Base-by-base conservation (phyloP, 2,113 vertebrate species). In the Myodes glareolus region DNA sequence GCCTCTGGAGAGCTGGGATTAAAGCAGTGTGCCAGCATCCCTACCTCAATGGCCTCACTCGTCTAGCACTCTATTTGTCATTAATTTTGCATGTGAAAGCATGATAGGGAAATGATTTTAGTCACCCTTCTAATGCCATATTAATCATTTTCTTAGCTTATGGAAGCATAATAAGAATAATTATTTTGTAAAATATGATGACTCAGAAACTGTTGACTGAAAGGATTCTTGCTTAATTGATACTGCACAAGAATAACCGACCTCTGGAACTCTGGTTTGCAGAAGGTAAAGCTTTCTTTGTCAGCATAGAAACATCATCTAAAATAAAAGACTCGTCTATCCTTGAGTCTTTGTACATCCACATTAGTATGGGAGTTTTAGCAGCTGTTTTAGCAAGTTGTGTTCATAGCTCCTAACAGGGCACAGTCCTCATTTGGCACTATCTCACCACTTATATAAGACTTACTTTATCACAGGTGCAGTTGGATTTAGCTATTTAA, bases 401-500 rank as follows among this genome's bases (percentile, higher is more conserved):
- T 47, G 27, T 42, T 95, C 42, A 78, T 17, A 29, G 14, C 17
- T 84, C 39, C 19, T 77, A 92, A 63, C 47, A 36, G 29, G 23
- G 2, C 63, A 77, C 2, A 25, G 52, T 17, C 63, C 11, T 36
- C 88, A 90, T 95, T 33, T 23, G 70, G 7, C 6, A 76, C 75
- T 81, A 84, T 50, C 33, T 23, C 45, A 14, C 1, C 4, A 65
- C 63, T 88, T 94, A 88, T 45, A 39, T 47, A 88, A 94, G 94
- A 33, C 10, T 92, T 25, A 63, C 7, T 91, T 86, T 87, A 65
- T 47, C 36, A 61, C 17, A 7, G 12, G 10, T 85, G 42, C 47
- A 39, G 27, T 88, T 96, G 39, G 27, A 76, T 73, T 80, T 95
- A 52, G n/a, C 39, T 72, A 50, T 84, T 89, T 89, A 95, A 72